Evolutionary conservation across 2,113 vertebrate species (phyloP), one percentile per base, ranked within the genome.

Genomic region (Mugil cephalus): DNA sequence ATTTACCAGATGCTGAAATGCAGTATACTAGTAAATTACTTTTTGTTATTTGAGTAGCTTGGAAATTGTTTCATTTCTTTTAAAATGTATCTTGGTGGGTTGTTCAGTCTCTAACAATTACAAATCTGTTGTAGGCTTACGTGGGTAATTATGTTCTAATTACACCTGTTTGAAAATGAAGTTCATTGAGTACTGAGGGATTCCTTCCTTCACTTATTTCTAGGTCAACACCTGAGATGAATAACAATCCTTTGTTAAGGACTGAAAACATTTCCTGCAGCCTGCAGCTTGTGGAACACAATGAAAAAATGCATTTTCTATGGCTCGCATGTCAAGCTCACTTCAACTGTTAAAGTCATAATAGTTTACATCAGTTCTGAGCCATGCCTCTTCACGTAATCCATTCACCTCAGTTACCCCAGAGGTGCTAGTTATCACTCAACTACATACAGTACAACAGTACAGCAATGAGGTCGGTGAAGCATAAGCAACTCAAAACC

Each of bases 321-420:
- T 52, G 14, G 36, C 11, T 58, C 6, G 21, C 6, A 45, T 48
- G 11, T 38, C 18, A 18, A 56, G 13, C 66, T 64, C 6, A 60
- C 34, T 71, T 78, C 35, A 71, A 47, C 38, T 60, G 38, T 79
- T 43, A 67, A 71, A 52, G 58, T 76, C 55, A 59, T 42, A 35
- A 60, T 9, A 34, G 34, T 66, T 67, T 21, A 21, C 6, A 43
- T 24, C 21, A 53, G 52, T 52, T 56, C 34, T 24, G n/a, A 52
- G 43, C 8, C 0, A 1, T 54, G 19, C 17, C 42, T 69, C 43
- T 52, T 66, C 10, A 10, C 52, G 45, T 38, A 61, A 51, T 38
- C 3, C 39, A 38, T 48, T 60, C 30, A 14, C 11, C 50, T 45
- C n/a, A 13, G 35, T 15, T 15, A 70, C n/a, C n/a, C 38, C 34